Evolutionary conservation across 2,113 vertebrate genomes (phyloP), one percentile per base, ranked within the genome.

Genomic region (Ochotona curzoniae): DNA sequence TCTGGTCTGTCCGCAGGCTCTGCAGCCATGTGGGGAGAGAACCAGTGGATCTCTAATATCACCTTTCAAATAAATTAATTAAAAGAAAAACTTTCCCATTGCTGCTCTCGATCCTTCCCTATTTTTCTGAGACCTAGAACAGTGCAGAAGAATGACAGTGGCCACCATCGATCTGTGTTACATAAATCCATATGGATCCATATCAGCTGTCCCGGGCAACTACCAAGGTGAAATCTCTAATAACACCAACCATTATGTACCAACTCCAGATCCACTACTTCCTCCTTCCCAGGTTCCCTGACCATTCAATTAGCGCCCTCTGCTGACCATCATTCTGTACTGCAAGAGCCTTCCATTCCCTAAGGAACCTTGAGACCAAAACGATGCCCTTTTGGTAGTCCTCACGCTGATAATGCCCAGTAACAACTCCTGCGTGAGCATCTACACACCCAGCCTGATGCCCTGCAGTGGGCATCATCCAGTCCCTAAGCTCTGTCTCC

Each of bases 241-340:
- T 10, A 44, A 51, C 67, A 86, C 76, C 87, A 85, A 89, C 95
- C 89, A 93, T 61, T 30, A 47, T 0, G 14, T 78, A 69, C 94
- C 76, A 84, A 92, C 76, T 64, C 76, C 81, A 71, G 60, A 93
- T 67, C 83, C 78, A 87, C 95, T 92, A 79, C 94, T 93, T 96
- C 95, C 95, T 91, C 66, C 84, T 95, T 94, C 96, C 95, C 57
- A 28, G n/a, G 32, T 81, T 78, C 70, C 54, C 83, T 93, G 69
- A 30, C 64, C 91, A 87, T 95, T 96, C 71, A n/a, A 44, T 76
- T 91, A 81, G 93, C 9, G 61, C 94, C 95, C 95, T 96, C 97
- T 97, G 87, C 95, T 91, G 95, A 28, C 51, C 28, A 38, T 15
- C 6, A 25, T 61, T 51, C 73, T 82, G 25, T 75, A 85, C 60